Conservation (phyloP, 2,888 invertebrate genomes). For the Sinopyrophorus schimmeli region DNA sequence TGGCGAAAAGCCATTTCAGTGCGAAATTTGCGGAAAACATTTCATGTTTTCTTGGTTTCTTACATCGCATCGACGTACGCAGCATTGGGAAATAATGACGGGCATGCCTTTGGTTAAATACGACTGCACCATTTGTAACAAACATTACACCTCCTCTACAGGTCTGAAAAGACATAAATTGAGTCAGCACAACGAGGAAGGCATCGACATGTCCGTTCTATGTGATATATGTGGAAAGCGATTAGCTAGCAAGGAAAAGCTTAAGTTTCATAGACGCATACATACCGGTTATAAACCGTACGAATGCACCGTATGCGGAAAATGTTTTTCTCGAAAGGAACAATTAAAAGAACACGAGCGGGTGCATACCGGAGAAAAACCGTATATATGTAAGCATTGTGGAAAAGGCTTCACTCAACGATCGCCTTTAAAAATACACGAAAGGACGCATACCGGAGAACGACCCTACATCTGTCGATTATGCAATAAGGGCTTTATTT, state of each 20-base stretch:
- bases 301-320: conserved; percentile 61
- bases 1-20: conserved; percentile 58
- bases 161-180: conserved; percentile 54
- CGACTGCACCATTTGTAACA: conserved; percentile 58
- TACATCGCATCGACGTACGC: conserved; percentile 55
- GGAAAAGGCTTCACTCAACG: conserved; percentile 63
- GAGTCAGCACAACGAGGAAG: conserved; percentile 52
- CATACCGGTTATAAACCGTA: conserved; percentile 55
- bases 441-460: conserved; percentile 63
- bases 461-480: conserved; percentile 63
- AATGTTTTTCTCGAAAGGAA: conserved; percentile 55
- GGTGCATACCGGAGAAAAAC: conserved; percentile 59
- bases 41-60: conserved; percentile 59
- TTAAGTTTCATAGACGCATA: conserved; percentile 54
- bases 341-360: conserved; percentile 58
- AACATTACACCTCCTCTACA: conserved; percentile 51
- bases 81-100: conserved; percentile 56
- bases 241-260: conserved; percentile 56
- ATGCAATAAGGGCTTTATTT: conserved; percentile 63
- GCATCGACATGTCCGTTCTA: conserved; percentile 55
- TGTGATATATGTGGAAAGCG: conserved; percentile 64
- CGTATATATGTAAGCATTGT: conserved; percentile 44
- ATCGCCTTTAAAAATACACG: conserved; percentile 62
- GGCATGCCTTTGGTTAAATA: conserved; percentile 48
- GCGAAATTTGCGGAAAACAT: conserved; percentile 59